These are phyloP conservation scores for Dicaeum eximium DNA, from an alignment of 2,113 vertebrate genomes.

Conservation along the genomic window DNA sequence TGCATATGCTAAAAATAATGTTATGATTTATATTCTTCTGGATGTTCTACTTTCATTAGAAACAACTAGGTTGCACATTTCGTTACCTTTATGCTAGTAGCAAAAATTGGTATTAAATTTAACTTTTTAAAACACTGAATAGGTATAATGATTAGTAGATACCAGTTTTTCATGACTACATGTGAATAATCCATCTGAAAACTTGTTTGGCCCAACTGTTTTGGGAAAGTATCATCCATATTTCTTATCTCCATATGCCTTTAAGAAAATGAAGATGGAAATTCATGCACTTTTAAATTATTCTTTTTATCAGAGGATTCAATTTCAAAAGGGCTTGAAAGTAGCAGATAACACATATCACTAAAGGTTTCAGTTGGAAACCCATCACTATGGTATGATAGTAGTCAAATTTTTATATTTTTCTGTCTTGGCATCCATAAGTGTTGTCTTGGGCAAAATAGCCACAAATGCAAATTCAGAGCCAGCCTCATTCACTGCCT, in stretches of 20 bases:
- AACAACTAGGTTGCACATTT: background rate
- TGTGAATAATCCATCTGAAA: background rate
- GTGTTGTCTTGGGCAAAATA: background rate
- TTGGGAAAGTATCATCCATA: background rate
- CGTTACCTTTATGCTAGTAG: background rate
- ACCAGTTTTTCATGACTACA: background rate
- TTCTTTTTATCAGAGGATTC: background rate
- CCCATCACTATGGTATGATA: background rate
- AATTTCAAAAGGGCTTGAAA: background rate
- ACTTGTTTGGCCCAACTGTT: background rate
- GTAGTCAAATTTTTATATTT: background rate
- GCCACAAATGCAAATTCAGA: background rate
- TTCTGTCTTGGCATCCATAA: background rate
- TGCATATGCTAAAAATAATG: background rate
- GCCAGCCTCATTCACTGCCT: background rate
- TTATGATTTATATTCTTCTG: background rate
- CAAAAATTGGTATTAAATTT: background rate
- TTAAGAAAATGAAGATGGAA: background rate
- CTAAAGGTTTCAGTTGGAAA: background rate
- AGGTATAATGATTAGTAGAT: background rate
- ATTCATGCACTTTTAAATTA: background rate
- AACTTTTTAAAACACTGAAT: background rate
- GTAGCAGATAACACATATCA: background rate
- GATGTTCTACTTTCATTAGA: background rate
- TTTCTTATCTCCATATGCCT: background rate